These are phyloP conservation scores for Dolichallabes microphthalmus DNA, from an alignment of 2,113 vertebrate species.

Conservation along the genomic window DNA sequence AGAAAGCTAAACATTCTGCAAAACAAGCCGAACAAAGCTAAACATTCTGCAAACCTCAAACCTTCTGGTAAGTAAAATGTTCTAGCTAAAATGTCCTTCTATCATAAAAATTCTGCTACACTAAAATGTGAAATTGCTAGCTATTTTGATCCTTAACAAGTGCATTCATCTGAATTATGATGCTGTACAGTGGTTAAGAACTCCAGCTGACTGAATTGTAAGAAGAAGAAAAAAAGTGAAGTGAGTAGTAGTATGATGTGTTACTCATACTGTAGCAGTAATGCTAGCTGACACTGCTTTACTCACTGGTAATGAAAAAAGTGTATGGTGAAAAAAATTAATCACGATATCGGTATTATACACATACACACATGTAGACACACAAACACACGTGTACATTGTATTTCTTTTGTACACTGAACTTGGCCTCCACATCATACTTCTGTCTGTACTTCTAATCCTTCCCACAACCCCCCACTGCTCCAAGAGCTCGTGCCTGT, in stretches of 20 bases:
- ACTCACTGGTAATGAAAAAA: neutral
- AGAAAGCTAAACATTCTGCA: too few relatives aligned
- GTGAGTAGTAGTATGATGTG: neutral
- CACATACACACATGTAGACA: slow-evolving; percentile 27
- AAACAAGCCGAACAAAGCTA: too few relatives aligned
- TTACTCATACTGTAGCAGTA: neutral
- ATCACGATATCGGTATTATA: neutral
- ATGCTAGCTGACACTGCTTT: neutral
- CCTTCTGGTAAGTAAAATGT: neutral
- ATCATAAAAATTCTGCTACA: neutral
- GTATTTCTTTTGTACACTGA: neutral
- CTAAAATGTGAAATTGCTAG: neutral
- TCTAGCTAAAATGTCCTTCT: neutral
- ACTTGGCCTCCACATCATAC: slow-evolving; percentile 9
- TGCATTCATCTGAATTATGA: neutral
- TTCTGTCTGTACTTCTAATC: slow-evolving; percentile 34
- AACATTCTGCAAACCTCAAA: neutral
- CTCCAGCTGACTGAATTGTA: neutral
- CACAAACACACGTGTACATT: slow-evolving; percentile 39
- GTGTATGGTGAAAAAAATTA: neutral
- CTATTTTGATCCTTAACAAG: neutral
- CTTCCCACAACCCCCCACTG: slow-evolving; percentile 64
- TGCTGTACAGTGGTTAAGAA: neutral
- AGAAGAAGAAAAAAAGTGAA: neutral
- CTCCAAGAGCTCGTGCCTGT: slow-evolving; percentile 63